A percentile compares a stretch with the other conserved stretches of the same genome.
Evolutionary conservation across 2,797 vertebrate genomes (phyloP).

Genomic region (Coregonus ussuriensis): DNA sequence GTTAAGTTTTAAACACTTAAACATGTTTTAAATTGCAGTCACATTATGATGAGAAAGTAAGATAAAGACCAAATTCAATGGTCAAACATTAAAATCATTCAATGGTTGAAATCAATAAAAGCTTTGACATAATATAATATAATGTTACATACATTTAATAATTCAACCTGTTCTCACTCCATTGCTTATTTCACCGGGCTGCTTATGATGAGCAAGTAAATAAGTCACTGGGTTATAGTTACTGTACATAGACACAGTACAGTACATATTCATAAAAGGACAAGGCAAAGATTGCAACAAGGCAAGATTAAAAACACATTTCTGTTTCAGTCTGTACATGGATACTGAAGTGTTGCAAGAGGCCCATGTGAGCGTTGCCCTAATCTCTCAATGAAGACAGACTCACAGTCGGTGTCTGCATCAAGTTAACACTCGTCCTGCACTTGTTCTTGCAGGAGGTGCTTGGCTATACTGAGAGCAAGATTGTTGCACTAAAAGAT

Average conservation of each 20-base stretch:
- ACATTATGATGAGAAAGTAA: too few relatives aligned
- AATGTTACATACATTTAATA: too few relatives aligned
- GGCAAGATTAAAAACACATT: background rate
- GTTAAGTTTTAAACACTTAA: too few relatives aligned
- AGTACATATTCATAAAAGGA: background rate
- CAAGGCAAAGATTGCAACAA: background rate
- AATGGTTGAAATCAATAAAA: too few relatives aligned
- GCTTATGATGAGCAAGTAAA: background rate
- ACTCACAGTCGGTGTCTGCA: background rate
- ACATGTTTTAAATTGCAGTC: too few relatives aligned
- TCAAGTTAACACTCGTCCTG: background rate
- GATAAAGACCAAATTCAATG: too few relatives aligned
- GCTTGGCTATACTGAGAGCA: background rate
- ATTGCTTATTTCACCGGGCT: too few relatives aligned
- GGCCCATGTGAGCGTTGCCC: background rate
- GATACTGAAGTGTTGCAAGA: background rate
- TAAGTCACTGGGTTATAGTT: background rate
- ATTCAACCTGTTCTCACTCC: too few relatives aligned
- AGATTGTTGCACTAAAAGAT: background rate
- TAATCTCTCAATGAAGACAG: background rate
- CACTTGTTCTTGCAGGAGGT: background rate
- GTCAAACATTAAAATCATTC: too few relatives aligned
- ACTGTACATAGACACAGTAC: background rate
- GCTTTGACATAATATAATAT: too few relatives aligned
- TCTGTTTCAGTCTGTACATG: background rate